Evolutionary conservation across 2,113 vertebrate genomes (phyloP), one percentile per base, ranked within the genome.

Genomic region (Sebastes schlegelii): DNA sequence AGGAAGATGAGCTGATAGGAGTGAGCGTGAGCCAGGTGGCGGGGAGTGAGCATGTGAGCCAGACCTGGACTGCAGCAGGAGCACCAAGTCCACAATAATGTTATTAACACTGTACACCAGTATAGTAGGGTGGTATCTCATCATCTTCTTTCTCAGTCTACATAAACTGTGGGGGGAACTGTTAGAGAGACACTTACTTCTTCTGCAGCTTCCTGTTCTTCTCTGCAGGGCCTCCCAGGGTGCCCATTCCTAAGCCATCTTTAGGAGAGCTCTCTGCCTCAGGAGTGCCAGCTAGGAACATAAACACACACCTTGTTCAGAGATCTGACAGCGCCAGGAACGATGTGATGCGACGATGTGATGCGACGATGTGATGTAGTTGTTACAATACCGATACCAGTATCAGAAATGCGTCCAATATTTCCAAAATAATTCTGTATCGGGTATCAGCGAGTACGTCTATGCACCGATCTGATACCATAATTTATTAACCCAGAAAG

Each of bases 151-250:
- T 68, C 63, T 74, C 26, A 70, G 49, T 70, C 16, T 17, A 74
- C 2, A 70, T 21, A 19, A 49, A 17, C 2, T 21, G 17, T 23
- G 54, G 8, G 42, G 13, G 12, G 13, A 8, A 3, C n/a, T 14
- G 6, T 52, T 1, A 4, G 17, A 5, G 7, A 0, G 10, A 63
- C 69, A 94, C 98, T 95, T 94, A 99, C 98, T 99, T 99, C 88
- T 99, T 99, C 92, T 99, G 98, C 84, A 99, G 95, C 93, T 98
- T 99, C 74, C 98, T 94, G 88, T 96, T 98, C 89, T 99, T 99
- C 83, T 99, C 98, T 8, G 96, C 96, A 40, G 97, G 97, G 60
- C 96, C 97, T 63, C 97, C 97, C 49, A 99, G 92, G 45, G 98
- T 99, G 67, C 95, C 94, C 87, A 98, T 94, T 13, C 96, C 96